Conservation (phyloP, 2,113 vertebrate species). For the Triplophysa rosa region DNA sequence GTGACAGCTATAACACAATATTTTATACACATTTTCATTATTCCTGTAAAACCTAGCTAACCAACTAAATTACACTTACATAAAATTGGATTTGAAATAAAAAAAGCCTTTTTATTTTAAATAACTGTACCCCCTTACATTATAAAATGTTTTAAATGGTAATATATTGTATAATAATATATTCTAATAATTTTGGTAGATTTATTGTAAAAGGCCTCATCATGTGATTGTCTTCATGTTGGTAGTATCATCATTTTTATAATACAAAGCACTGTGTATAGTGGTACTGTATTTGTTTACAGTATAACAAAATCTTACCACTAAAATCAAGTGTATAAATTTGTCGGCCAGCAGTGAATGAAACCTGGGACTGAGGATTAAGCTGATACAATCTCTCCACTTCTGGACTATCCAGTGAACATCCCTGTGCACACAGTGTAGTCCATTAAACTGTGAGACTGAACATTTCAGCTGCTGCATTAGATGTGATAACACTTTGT, state of each 20-base stretch:
- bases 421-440: conserved; percentile 47
- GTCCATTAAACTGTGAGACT: not conserved
- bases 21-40: no score
- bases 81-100: no score
- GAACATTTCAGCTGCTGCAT: not conserved
- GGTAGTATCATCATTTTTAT: no score
- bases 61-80: no score
- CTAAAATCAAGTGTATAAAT: conserved; percentile 61
- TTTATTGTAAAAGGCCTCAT: not conserved
- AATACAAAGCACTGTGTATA: not conserved
- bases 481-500: not conserved
- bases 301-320: conserved; percentile 49
- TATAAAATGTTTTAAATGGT: no score
- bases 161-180: no score
- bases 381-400: conserved; percentile 64
- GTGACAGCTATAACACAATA: not conserved
- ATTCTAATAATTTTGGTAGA: not conserved
- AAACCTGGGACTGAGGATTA: conserved; percentile 55
- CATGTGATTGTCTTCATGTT: not conserved
- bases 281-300: not conserved
- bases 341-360: conserved; percentile 43
- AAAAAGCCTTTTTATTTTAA: no score
- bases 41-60: no score
- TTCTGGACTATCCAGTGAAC: conserved; percentile 57
- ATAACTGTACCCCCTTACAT: no score